phyloP scores from a whole-genome alignment of 2,888 invertebrate genomes.

The Amphimallon solstitiale region DNA sequence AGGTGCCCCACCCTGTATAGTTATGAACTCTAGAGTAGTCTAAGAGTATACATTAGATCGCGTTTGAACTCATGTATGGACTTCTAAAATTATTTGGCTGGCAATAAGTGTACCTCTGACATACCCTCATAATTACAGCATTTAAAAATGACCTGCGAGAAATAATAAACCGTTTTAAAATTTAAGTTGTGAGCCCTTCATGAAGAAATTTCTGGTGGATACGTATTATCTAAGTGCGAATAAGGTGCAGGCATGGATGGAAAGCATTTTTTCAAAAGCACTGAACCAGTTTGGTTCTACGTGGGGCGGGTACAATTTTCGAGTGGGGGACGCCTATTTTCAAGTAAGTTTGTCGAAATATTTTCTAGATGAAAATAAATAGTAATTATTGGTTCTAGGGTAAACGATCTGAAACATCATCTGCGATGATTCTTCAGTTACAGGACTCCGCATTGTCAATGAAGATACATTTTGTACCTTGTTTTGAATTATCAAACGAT shows the following conservation, averaged over 20 bases:
- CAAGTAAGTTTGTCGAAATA: too few relatives aligned
- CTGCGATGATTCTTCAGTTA: slow-evolving; percentile 68
- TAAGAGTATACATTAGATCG: too few relatives aligned
- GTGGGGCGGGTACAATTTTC: slow-evolving; percentile 16
- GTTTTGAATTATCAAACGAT: slow-evolving; percentile 51
- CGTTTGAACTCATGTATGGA: too few relatives aligned
- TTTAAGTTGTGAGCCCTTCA: too few relatives aligned
- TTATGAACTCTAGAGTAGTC: too few relatives aligned
- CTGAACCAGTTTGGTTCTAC: slow-evolving; percentile 58
- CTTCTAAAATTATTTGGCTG: too few relatives aligned
- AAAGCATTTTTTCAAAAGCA: slow-evolving; percentile 64
- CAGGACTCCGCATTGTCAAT: slow-evolving; percentile 49
- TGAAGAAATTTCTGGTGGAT: slow-evolving; percentile 46
- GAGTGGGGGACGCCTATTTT: not conserved
- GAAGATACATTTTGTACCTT: slow-evolving; percentile 63
- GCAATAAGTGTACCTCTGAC: too few relatives aligned
- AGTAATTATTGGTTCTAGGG: slow-evolving; percentile 53
- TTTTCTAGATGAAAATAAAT: too few relatives aligned
- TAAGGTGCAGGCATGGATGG: slow-evolving; percentile 68
- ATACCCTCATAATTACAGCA: too few relatives aligned
- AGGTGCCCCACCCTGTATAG: too few relatives aligned
- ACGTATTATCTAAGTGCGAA: slow-evolving; percentile 62
- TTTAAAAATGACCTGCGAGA: too few relatives aligned
- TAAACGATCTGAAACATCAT: slow-evolving; percentile 63
- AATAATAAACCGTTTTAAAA: too few relatives aligned